Conservation (phyloP, 2,113 vertebrate species). For the Trematocara zebra region DNA sequence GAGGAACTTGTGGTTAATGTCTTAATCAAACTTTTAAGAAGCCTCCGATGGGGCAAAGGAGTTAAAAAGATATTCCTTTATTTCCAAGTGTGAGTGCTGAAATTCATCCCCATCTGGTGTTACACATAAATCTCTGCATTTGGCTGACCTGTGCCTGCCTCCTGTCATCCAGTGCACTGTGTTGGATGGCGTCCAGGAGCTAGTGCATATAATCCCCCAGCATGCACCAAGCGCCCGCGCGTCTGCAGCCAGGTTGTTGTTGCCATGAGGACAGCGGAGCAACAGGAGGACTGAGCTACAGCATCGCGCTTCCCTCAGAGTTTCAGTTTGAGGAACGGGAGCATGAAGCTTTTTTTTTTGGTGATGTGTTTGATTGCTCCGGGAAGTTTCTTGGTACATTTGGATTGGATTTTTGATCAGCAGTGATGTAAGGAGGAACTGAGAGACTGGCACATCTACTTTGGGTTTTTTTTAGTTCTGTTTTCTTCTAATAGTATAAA, state of each 20-base stretch:
- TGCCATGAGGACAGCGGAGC: constrained; percentile 54
- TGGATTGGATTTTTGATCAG: neutral
- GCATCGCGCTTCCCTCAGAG: neutral
- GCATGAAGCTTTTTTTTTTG: neutral
- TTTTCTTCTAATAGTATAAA: neutral
- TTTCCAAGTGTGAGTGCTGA: constrained; percentile 1
- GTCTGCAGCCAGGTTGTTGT: constrained; percentile 38
- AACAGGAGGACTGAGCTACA: constrained; percentile 18
- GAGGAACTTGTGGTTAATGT: neutral
- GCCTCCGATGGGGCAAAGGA: neutral
- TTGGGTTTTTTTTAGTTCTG: neutral
- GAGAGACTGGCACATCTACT: neutral
- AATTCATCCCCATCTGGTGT: constrained; percentile 58
- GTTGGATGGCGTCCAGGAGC: constrained; percentile 53
- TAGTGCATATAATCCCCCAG: constrained; percentile 62
- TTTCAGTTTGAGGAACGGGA: neutral
- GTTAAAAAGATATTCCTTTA: neutral
- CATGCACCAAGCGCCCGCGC: constrained; percentile 19
- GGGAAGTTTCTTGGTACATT: neutral
- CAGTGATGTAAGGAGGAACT: neutral
- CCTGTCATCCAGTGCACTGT: constrained; percentile 42
- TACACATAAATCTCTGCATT: constrained; percentile 44
- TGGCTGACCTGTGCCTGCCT: constrained; percentile 58
- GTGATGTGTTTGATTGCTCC: neutral
- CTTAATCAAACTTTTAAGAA: neutral